Evolutionary conservation across 2,113 vertebrate genomes (phyloP), one percentile per base, ranked within the genome.

Genomic region (Scytalopus superciliaris): DNA sequence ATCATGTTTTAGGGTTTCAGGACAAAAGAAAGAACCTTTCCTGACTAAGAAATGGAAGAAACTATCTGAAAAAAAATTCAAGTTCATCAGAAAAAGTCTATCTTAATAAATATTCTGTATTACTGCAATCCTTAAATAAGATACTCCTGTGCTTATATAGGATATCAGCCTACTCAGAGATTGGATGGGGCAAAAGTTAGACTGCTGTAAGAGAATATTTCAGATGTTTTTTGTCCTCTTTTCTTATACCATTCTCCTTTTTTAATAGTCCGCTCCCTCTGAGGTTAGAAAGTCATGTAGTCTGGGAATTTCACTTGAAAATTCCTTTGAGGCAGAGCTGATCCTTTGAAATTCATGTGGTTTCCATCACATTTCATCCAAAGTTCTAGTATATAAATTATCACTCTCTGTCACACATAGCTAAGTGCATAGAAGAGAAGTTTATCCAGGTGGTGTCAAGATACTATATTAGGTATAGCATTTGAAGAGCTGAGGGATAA

Each of bases 231-330:
- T 80, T 90, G 8, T 76, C 14, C 10, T 76, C 19, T 87, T 81
- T 72, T 78, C 30, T 45, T 86, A n/a, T 6, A 49, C 22, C 5
- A 4, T 76, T 88, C 37, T 83, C 18, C 12, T 88, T 90, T 83
- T 90, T 35, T 75, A 87, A 56, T 62, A 92, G 62, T 40, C 52
- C 40, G 19, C n/a, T 86, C 82, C 74, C 45, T 73, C 63, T 92
- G 79, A 94, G 90, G 90, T 97, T 86, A 92, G 85, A 93, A 95
- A 94, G 94, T 94, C 96, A 83, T 28, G n/a, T 30, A 83, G 90
- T 94, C 95, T 97, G 90, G 72, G 94, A 97, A 97, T 96, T 95
- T 92, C 75, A 33, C 78, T 95, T 64, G 68, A 80, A 88, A 95
- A 96, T 93, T 93, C 88, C 75, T 96, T 83, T 85, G 88, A 86